Conservation (phyloP, 2,113 vertebrate genomes). For the Silurus asotus region DNA sequence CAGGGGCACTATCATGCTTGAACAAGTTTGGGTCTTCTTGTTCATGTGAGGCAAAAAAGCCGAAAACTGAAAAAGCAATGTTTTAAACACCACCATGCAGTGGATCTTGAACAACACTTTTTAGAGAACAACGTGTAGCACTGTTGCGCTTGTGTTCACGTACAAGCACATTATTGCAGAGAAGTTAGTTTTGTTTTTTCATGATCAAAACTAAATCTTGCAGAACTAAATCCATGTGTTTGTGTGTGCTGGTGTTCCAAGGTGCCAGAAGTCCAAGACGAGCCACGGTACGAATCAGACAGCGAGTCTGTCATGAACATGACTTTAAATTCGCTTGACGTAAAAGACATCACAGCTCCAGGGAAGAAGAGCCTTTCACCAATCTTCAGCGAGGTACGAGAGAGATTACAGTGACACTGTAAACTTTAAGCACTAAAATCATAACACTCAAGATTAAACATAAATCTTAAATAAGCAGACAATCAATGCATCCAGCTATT, state of each 20-base stretch:
- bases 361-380: conserved; percentile 74
- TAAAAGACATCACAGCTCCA: background rate
- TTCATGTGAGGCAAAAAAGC: too few relatives aligned
- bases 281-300: conserved; percentile 77
- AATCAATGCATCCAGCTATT: background rate
- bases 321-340: conserved; percentile 65
- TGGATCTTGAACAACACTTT: background rate
- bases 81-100: background rate
- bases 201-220: background rate
- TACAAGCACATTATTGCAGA: background rate
- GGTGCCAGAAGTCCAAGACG: conserved; percentile 81
- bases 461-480: background rate
- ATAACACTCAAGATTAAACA: background rate
- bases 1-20: too few relatives aligned
- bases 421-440: conserved; percentile 2
- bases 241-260: conserved; percentile 52
- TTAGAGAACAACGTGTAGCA: background rate
- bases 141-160: background rate
- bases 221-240: background rate
- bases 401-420: background rate
- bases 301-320: conserved; percentile 72
- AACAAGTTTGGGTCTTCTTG: too few relatives aligned
- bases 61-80: background rate
- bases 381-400: conserved; percentile 77
- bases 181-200: too few relatives aligned